Base-by-base conservation (phyloP, 30 jellyfish, hydroid and myxozoan genomes). In the Cassiopea andromeda region DNA sequence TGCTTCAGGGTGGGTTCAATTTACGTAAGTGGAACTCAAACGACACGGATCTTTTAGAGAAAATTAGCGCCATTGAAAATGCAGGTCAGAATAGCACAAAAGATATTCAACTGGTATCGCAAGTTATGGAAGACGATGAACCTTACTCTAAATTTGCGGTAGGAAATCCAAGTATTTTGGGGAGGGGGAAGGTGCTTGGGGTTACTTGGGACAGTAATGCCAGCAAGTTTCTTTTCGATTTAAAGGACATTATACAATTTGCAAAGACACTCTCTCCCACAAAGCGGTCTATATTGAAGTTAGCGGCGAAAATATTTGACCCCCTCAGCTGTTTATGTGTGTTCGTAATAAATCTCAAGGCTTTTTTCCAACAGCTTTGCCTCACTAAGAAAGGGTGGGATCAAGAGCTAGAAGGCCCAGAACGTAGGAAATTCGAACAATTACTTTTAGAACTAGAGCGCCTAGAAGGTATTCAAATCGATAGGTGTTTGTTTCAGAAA, bases 281-380 rank as follows among this genome's bases (percentile, higher is more conserved):
- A 44, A 80, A 80, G 49, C 89, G 86, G n/a, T 80, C 89, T 48
- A 85, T 80, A 45, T 80, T 80, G 85, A 49, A 58, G n/a, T 14
- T 80, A 13, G 84, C 85, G 17, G 89, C 89, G 82, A 80, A 80
- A 57, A 58, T 80, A 18, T 81, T 81, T 66, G 90, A 81, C 45
- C 90, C 90, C 8, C 14, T 81, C 18, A 87, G 90, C 7, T 81
- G 83, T 66, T 66, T 66, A 48, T 7, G 61, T 15, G 88, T 81
- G 27, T 81, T 81, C 17, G 45, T 64, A 45, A 43, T 81, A 60
- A 59, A 59, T 48, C 16, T 18, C 17, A 81, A 81, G 46, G n/a
- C 12, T 81, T 60, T 66, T 13, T 66, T 15, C 68, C 68, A 58
- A 58, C 68, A 14, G 14, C 14, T 58, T 7, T 58, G 68, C 14